Base-by-base conservation (phyloP, 2,113 vertebrate genomes). In the Sebastes schlegelii region DNA sequence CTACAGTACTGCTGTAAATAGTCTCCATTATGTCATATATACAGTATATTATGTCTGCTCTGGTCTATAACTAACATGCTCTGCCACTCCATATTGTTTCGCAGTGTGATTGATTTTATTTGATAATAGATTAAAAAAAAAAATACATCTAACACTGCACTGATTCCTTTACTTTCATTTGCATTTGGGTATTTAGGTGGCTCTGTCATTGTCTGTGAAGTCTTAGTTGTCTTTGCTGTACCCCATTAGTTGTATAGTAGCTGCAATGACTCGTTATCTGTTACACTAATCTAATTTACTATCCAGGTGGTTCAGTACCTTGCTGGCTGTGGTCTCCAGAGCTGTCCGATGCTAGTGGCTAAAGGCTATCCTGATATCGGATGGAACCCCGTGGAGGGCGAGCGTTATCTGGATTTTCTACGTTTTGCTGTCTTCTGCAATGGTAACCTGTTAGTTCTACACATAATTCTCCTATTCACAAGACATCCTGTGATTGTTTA, bases 311-410 rank as follows among this genome's bases (percentile, higher is more conserved):
- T 98, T 66, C 96, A 96, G 21, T 99, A 97, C 86, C 94, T 99
- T 77, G 98, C 97, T 79, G 95, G 96, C 48, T 98, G 98, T 91
- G 97, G 98, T 66, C 93, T 98, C 66, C 96, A 96, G 75, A 98
- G 97, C 77, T 99, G 98, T 87, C 91, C 94, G 7, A 93, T 98
- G 94, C 91, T 99, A n/a, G 92, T 98, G 64, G 96, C 93, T 55
- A 99, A 96, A 90, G 97, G 98, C 26, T 99, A 98, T 75, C 96
- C 97, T 3, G 97, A 99, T 74, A 96, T 99, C 0, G 97, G 97
- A 23, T 99, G 98, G 98, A 99, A 99, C 91, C 98, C 98, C 19
- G 97, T 99, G 54, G 98, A 99, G 93, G 98, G 98, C 80, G 98
- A 99, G 52, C 89, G 98, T 74, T 99, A 99, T 17, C 92, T 99